Percentiles rank a stretch among this genome's conserved stretches.
phyloP scores from a whole-genome alignment of 2,888 invertebrate species.

The Diarsia brunnea region DNA sequence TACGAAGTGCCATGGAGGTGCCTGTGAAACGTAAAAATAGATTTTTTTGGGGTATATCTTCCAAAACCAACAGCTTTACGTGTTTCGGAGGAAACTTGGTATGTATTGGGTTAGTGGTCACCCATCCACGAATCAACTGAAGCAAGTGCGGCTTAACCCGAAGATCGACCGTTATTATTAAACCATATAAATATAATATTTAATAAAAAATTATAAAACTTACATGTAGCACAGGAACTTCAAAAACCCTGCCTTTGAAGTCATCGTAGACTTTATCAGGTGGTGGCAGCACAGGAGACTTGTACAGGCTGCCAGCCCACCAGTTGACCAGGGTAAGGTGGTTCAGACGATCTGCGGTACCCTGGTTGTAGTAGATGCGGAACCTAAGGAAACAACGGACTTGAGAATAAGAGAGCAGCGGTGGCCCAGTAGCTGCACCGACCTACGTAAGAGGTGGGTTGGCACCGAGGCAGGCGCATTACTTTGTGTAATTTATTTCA shows the following conservation, averaged over 20 bases:
- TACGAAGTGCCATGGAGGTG: constrained; percentile 95
- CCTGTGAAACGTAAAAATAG: constrained; percentile 75
- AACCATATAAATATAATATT: too few species aligned
- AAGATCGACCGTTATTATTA: too few species aligned
- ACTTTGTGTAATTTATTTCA: too few species aligned
- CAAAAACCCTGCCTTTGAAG: constrained; percentile 92
- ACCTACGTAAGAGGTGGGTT: too few species aligned
- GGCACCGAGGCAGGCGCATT: too few species aligned
- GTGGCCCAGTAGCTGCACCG: too few species aligned
- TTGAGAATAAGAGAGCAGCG: too few species aligned
- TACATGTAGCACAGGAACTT: constrained; percentile 94
- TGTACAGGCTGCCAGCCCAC: constrained; percentile 93
- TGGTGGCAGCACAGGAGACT: constrained; percentile 92
- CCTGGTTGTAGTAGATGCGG: constrained; percentile 94
- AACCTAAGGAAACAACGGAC: constrained; percentile 84
- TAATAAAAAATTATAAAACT: constrained; percentile 66
- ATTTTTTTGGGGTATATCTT: background rate
- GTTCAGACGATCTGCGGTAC: constrained; percentile 90
- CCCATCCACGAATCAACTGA: too few species aligned
- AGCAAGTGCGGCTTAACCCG: too few species aligned
- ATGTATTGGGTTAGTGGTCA: too few species aligned
- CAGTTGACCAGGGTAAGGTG: constrained; percentile 93
- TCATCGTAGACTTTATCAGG: constrained; percentile 92
- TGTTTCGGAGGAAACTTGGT: too few species aligned
- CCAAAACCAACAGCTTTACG: too few species aligned